These are phyloP conservation scores for Zelleria hepariella DNA, from an alignment of 2,888 invertebrate species.

Conservation along the genomic window DNA sequence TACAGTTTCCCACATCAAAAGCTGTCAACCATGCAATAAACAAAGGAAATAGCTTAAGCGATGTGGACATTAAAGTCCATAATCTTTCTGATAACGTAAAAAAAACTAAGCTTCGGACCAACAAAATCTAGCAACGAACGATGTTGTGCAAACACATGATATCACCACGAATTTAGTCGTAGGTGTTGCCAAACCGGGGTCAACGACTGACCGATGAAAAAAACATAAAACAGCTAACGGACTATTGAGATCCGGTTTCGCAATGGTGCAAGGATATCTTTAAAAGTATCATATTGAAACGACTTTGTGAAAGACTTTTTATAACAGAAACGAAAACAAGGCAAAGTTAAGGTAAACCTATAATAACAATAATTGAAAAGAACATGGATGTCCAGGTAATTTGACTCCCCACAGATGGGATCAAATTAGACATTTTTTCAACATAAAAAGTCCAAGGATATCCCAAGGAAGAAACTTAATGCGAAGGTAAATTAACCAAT, in stretches of 20 bases:
- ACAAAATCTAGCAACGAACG: conserved; percentile 24
- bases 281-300: conserved; percentile 9
- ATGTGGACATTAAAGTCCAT: neutral
- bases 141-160: conserved; percentile 29
- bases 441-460: neutral
- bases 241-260: conserved; percentile 24
- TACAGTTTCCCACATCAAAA: neutral
- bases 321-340: neutral
- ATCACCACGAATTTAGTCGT: conserved; percentile 16
- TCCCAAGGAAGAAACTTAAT: neutral
- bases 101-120: conserved; percentile 15
- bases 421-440: too few species aligned
- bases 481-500: neutral
- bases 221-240: conserved; percentile 16
- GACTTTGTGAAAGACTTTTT: neutral
- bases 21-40: neutral
- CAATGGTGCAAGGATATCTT: conserved; percentile 25
- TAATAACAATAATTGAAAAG: too few species aligned
- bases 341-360: too few species aligned
- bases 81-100: neutral
- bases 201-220: conserved; percentile 20
- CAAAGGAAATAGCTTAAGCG: neutral
- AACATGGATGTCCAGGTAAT: too few species aligned
- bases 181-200: conserved; percentile 21
- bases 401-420: too few species aligned